Evolutionary conservation across 64 coral and sea anemone species (phyloP).

Genomic region (Cladopsammia gracilis): DNA sequence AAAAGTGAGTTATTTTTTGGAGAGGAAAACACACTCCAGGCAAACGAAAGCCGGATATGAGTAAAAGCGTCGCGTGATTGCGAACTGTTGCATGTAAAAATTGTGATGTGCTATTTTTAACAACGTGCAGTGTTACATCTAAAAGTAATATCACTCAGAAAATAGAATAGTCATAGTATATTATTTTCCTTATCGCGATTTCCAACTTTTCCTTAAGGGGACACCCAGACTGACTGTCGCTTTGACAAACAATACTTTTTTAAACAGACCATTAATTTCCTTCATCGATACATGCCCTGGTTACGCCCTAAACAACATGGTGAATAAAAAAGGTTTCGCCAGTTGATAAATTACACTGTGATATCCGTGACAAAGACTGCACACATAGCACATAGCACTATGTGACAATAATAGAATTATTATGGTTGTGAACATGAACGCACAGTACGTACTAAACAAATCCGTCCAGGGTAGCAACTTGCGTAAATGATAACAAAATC

Average conservation of each 20-base stretch:
- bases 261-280: conserved; percentile 17
- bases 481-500: too few relatives aligned
- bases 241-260: background rate
- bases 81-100: background rate
- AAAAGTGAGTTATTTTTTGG: background rate
- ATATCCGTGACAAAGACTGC: too few relatives aligned
- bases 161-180: background rate
- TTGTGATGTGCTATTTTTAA: background rate
- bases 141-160: background rate
- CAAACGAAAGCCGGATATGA: background rate
- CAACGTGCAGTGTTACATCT: background rate
- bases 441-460: too few relatives aligned
- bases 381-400: too few relatives aligned
- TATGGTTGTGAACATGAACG: too few relatives aligned
- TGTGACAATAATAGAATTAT: too few relatives aligned
- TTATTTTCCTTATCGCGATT: conserved; percentile 5
- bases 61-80: too few relatives aligned
- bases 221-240: background rate
- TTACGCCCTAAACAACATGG: background rate
- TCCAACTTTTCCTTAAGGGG: background rate
- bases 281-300: background rate
- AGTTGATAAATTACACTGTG: background rate
- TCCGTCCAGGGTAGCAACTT: too few relatives aligned
- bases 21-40: background rate
- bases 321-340: background rate